Evolutionary conservation across 2,113 vertebrate genomes (phyloP).

Genomic region (Phaetusa simplex): DNA sequence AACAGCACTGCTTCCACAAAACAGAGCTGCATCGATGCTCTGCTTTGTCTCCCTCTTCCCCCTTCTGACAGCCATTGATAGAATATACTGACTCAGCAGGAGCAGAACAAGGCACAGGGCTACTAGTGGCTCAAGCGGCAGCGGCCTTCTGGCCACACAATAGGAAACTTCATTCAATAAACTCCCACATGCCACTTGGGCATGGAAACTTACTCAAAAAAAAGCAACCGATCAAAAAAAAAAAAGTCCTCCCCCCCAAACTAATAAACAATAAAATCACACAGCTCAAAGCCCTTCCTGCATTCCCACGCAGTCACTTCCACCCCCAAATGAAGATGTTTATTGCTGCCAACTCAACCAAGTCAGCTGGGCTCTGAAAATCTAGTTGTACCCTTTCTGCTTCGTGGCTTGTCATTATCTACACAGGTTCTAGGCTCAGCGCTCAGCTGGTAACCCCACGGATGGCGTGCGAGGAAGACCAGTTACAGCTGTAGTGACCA

Average conservation of each 20-base stretch:
- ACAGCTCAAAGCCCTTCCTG: not conserved
- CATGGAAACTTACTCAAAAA: not conserved
- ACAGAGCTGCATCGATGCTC: not conserved
- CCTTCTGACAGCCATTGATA: not conserved
- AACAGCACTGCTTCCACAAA: not conserved
- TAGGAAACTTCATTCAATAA: not conserved
- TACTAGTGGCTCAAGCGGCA: accelerated
- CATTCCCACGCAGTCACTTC: not conserved
- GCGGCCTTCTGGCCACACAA: not conserved
- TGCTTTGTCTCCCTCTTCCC: not conserved
- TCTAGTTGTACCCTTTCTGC: not conserved
- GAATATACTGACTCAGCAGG: not conserved
- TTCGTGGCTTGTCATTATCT: not conserved
- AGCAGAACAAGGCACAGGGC: not conserved
- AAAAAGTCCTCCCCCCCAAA: not conserved
- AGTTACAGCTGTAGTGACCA: not conserved
- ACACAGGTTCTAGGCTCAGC: not conserved
- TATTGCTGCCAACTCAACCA: not conserved
- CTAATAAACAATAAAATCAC: not conserved
- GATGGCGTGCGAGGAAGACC: not conserved
- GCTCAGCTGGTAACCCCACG: not conserved
- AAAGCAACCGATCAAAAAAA: not conserved
- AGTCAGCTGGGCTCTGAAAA: not conserved
- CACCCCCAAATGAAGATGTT: not conserved
- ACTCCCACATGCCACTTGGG: not conserved